Evolutionary conservation across 2,113 vertebrate genomes (phyloP).

Genomic region (Takifugu bimaculatus): DNA sequence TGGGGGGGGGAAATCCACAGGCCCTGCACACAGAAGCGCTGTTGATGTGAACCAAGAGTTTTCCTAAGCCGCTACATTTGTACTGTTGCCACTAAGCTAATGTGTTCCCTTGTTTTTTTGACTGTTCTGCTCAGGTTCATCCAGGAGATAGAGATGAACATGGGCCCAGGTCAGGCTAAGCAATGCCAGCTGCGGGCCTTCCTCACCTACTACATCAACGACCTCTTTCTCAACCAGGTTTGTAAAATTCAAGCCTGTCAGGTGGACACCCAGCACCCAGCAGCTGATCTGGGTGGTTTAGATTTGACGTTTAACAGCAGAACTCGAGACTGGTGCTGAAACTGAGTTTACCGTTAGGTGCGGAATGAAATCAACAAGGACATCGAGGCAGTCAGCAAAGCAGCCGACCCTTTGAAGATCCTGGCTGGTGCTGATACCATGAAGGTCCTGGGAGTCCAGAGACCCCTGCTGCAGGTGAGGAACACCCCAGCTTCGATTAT

Average conservation of each 20-base stretch:
- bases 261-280: too few relatives aligned
- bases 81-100: conserved; percentile 2
- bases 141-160: conserved; percentile 89
- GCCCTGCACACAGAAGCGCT: background rate
- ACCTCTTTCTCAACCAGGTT: conserved; percentile 94
- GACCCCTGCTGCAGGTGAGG: conserved; percentile 91
- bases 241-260: conserved; percentile 4
- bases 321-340: too few relatives aligned
- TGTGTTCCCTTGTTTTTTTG: background rate
- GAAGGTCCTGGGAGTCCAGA: conserved; percentile 89
- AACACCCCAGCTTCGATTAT: background rate
- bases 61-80: background rate
- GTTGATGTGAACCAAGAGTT: background rate
- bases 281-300: too few relatives aligned
- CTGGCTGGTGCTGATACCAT: conserved; percentile 92
- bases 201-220: conserved; percentile 96
- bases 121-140: conserved; percentile 82
- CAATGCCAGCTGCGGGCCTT: conserved; percentile 93
- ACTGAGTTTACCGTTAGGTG: conserved; percentile 69
- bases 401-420: conserved; percentile 89
- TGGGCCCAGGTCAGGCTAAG: conserved; percentile 86
- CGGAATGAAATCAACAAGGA: conserved; percentile 96
- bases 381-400: conserved; percentile 90
- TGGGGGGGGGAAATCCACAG: conserved; percentile 4
- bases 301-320: background rate